phyloP scores from a whole-genome alignment of 2,888 invertebrate genomes.

The Bimastos eiseni region DNA sequence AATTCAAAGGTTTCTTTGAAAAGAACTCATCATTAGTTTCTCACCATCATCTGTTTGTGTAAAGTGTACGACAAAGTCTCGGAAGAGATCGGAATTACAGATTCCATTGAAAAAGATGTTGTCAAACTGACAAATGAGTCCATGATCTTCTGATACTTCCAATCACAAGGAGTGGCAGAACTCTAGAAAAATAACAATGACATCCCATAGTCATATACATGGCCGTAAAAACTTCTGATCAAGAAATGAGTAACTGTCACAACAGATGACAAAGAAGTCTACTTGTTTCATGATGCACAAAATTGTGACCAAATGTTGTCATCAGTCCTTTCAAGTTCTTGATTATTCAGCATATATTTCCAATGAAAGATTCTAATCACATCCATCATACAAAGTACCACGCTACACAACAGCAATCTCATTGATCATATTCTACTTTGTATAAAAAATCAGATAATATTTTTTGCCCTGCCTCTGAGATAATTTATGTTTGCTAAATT shows the following conservation, averaged over 20 bases:
- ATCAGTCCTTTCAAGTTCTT: no score
- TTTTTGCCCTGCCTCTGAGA: no score
- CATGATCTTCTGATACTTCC: constrained; percentile 74
- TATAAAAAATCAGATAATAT: no score
- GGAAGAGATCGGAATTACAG: constrained; percentile 72
- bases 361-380: no score
- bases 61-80: constrained; percentile 68
- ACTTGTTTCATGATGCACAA: no score
- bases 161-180: constrained; percentile 73
- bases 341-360: no score
- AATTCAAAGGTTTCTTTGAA: neutral
- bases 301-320: no score
- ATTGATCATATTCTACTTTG: no score
- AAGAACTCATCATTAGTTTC: neutral
- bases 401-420: no score
- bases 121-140: constrained; percentile 79
- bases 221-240: neutral
- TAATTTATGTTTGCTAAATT: no score
- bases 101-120: constrained; percentile 76
- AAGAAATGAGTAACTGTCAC: neutral
- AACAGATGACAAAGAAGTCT: neutral
- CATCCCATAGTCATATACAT: neutral
- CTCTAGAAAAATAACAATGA: constrained; percentile 47
- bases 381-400: no score
- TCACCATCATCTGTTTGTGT: constrained; percentile 73